Evolutionary conservation across 2,888 invertebrate species (phyloP), one percentile per base, ranked within the genome.

Genomic region (Acrocyrtus sp.): DNA sequence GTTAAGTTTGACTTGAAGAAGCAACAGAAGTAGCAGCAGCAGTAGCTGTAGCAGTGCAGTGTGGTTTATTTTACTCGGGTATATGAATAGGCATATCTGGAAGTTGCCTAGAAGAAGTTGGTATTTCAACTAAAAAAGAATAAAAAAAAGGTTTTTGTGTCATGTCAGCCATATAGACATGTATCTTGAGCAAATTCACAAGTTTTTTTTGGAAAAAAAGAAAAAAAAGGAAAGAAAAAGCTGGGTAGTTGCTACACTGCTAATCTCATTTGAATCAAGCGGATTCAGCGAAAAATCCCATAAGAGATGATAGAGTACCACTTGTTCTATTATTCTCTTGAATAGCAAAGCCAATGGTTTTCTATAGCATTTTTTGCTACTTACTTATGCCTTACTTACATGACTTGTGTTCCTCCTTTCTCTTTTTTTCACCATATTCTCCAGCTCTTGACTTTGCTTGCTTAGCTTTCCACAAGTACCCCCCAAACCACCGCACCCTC

Each of bases 211-310:
- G 50, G 22, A 19, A 21, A 10, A 10, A 29, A 6, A 29, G 29
- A 26, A 34, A 54, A 22, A 48, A 48, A 34, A 47, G n/a, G 15
- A 65, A 47, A 24, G 45, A 21, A 45, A 34, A 53, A 67, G 61
- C 27, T 39, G 61, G 51, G 43, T 54, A 63, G 62, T 67, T 58
- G 57, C 63, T 72, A 72, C 75, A 72, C 72, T 73, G 69, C 76
- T 76, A 73, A 73, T 76, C 76, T 76, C 76, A 76, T 76, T 76
- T 76, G 76, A 76, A 76, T 76, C 76, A 73, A 76, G 76, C 72
- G 62, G 76, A 76, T 69, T 76, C 76, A 73, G 76, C 76, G 66
- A 73, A 73, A 76, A 73, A 68, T 74, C 68, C 74, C 68, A 68
- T 68, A 68, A 74, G 74, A 69, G 74, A 74, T 73, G 73, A 73